Base-by-base conservation (phyloP, 1,140 invertebrate genomes). In the Oncopeltus fasciatus region DNA sequence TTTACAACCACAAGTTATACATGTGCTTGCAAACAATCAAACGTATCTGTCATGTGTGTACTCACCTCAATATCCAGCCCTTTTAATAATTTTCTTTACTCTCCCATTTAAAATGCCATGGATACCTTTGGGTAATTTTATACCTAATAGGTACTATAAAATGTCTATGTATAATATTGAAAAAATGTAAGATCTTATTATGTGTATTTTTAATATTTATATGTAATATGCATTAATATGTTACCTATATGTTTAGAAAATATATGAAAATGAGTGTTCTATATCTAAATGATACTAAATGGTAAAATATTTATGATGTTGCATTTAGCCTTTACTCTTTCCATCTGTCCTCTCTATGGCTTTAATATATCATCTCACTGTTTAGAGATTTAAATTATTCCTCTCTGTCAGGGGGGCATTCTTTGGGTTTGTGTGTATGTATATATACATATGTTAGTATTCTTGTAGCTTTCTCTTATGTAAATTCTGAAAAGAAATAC, bases 1-100 rank as follows among this genome's bases (percentile, higher is more conserved):
- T 53, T 24, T 24, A 53, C 49, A 53, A 12, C 49, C 49, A 24
- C 12, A 53, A 20, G 20, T 49, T n/a, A n/a, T n/a, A n/a, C n/a
- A 53, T 24, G 24, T 53, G 49, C 49, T 53, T 53, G 49, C 49
- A 24, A 53, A 53, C 49, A 53, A 53, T 53, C 49, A 53, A 53
- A 53, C 49, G 49, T 53, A 53, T 53, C 49, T 53, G 24, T 53
- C 49, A 53, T 53, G 49, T 53, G 49, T 53, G 49, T 53, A 53
- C 49, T 53, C 24, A 53, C 16, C 5, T 24, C 49, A 24, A 18
- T 24, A 53, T 53, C 49, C 49, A 53, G 20, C 16, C 26, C 49
- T 24, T 53, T 16, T 53, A n/a, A 53, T 53, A 53, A 53, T 24
- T 24, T 24, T 18, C 20, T 24, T 24, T 24, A 53, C 49, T 26